A percentile compares a stretch with the other conserved stretches of the same genome.
These are phyloP conservation scores for Spilosoma lubricipeda DNA, from an alignment of 2,888 invertebrate genomes.

Conservation along the genomic window DNA sequence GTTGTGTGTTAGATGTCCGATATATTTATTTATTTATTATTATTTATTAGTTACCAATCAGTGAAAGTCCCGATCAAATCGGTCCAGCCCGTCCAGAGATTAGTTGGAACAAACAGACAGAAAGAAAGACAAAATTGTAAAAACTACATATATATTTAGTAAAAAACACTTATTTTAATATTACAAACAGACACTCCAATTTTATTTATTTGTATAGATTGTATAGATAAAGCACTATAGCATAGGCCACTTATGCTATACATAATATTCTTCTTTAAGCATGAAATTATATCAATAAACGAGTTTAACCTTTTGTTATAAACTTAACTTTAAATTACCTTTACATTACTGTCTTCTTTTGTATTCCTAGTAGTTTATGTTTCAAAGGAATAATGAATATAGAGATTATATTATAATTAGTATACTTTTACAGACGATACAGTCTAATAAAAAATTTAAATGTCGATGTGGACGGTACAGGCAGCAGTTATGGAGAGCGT, in stretches of 20 bases:
- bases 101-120: no score
- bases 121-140: no score
- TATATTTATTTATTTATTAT: no score
- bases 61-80: no score
- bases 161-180: no score
- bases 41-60: no score
- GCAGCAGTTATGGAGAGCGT: slow-evolving; percentile 51
- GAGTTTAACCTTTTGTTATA: neutral
- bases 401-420: neutral
- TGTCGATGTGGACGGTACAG: slow-evolving; percentile 41
- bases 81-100: no score
- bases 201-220: no score
- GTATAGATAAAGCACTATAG: neutral
- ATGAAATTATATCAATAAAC: neutral
- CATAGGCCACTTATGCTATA: fast-evolving
- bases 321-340: neutral
- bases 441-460: slow-evolving; percentile 17
- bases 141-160: no score
- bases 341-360: neutral
- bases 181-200: no score
- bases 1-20: no score
- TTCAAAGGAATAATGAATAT: neutral
- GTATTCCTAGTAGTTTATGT: neutral
- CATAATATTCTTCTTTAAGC: neutral
- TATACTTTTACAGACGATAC: slow-evolving; percentile 8